phyloP scores from a whole-genome alignment of 2,888 invertebrate genomes.

The Microplitis manilae region DNA sequence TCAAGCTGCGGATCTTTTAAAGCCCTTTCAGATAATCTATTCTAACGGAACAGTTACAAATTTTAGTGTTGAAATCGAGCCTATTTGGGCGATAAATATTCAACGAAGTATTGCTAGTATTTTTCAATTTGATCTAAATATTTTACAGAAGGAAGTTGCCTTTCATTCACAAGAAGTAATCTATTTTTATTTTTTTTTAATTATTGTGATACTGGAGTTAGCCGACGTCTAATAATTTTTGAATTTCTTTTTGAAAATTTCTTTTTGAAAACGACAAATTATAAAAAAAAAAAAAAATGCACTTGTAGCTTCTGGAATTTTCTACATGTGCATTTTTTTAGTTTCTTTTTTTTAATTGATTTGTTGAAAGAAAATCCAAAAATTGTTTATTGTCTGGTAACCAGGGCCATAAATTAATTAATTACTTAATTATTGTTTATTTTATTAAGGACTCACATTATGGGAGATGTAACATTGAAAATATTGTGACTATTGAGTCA shows the following conservation, averaged over 20 bases:
- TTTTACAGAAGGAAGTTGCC: conserved; percentile 59
- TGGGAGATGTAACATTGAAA: conserved; percentile 69
- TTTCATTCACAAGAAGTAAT: conserved; percentile 65
- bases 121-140: conserved; percentile 75
- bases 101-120: conserved; percentile 79
- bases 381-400: too few species aligned
- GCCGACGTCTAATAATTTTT: too few species aligned
- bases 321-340: not conserved
- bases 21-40: conserved; percentile 63
- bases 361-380: too few species aligned
- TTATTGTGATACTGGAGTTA: too few species aligned
- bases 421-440: conserved; percentile 37
- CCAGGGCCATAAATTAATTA: not conserved
- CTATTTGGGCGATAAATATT: conserved; percentile 79
- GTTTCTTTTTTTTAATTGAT: not conserved
- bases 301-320: not conserved
- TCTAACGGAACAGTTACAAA: conserved; percentile 62
- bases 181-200: not conserved
- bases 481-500: conserved; percentile 61
- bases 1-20: conserved; percentile 58
- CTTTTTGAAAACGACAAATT: too few species aligned
- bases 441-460: conserved; percentile 65
- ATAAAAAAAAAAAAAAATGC: too few species aligned
- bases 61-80: conserved; percentile 71
- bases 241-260: too few species aligned